These are phyloP conservation scores for Istiophorus platypterus DNA, from an alignment of 2,113 vertebrate species.

Conservation along the genomic window DNA sequence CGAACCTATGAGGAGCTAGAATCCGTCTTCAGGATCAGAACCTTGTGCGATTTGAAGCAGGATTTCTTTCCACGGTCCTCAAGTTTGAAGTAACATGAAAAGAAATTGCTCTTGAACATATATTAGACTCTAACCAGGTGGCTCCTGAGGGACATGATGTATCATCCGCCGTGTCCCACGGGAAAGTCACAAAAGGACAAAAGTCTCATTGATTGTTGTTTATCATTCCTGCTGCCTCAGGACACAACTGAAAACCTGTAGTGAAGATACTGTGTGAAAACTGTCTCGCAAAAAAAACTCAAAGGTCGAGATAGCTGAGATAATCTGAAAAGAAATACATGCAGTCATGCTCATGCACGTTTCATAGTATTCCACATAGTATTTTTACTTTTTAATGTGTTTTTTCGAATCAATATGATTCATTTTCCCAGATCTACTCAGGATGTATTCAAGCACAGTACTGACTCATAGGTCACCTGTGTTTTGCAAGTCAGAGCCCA, in stretches of 20 bases:
- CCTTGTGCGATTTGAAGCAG: neutral
- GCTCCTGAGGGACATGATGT: neutral
- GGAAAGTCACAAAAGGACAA: constrained; percentile 17
- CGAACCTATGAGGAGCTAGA: neutral
- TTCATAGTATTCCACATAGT: no score
- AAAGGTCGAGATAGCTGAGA: no score
- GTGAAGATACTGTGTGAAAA: constrained; percentile 1
- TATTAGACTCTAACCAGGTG: neutral
- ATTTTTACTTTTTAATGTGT: no score
- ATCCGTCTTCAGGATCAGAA: neutral
- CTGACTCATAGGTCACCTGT: no score
- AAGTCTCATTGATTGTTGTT: constrained; percentile 13
- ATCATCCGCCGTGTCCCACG: neutral
- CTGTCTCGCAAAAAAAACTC: neutral
- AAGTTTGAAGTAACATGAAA: constrained; percentile 8
- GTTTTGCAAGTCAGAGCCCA: no score
- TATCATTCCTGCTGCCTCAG: constrained; percentile 6
- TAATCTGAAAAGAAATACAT: no score
- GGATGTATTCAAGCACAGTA: no score
- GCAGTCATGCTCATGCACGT: no score
- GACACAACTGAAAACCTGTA: constrained; percentile 11
- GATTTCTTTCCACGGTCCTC: neutral
- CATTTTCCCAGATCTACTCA: no score
- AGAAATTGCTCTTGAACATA: constrained; percentile 1
- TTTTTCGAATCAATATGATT: no score